phyloP scores from a whole-genome alignment of 2,888 invertebrate genomes.

The Machimus rusticus region DNA sequence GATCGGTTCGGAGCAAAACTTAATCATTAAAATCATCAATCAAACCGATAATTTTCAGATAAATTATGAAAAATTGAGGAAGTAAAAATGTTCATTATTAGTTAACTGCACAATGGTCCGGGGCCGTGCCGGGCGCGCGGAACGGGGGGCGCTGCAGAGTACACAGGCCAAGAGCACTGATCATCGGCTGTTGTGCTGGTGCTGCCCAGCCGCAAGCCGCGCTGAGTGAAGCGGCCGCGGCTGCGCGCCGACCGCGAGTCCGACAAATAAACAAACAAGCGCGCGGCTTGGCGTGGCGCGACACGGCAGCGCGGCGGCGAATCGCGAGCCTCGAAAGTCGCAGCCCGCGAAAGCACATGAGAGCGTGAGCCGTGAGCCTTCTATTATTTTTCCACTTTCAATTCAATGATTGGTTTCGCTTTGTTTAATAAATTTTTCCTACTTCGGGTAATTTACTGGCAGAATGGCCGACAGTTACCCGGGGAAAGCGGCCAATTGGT shows the following conservation, averaged over 20 bases:
- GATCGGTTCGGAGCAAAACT: not conserved
- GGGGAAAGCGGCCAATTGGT: slow-evolving; percentile 27
- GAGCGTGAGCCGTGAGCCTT: slow-evolving; percentile 29
- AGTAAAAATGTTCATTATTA: slow-evolving; percentile 37
- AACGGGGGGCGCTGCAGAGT: not conserved
- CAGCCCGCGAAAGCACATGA: slow-evolving; percentile 12
- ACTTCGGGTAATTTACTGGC: slow-evolving; percentile 32
- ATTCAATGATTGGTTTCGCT: slow-evolving; percentile 31
- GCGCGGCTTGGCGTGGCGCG: not conserved
- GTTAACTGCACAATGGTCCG: slow-evolving; percentile 26
- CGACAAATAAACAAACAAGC: not conserved
- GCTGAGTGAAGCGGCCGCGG: not conserved
- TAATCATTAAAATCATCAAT: slow-evolving; percentile 34
- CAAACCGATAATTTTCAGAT: slow-evolving; percentile 32
- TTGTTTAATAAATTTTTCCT: slow-evolving; percentile 36
- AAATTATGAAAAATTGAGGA: slow-evolving; percentile 38
- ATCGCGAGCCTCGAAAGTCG: not conserved
- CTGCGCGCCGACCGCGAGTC: not conserved
- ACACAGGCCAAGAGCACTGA: slow-evolving; percentile 29
- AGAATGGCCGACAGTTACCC: not conserved
- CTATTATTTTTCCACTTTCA: slow-evolving; percentile 37
- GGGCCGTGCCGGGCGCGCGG: not conserved
- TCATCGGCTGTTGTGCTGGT: not conserved
- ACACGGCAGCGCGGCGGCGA: not conserved
- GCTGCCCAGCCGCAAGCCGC: not conserved